These are phyloP conservation scores for Crocuta crocuta DNA, from an alignment of 2,113 vertebrate genomes.

Conservation along the genomic window DNA sequence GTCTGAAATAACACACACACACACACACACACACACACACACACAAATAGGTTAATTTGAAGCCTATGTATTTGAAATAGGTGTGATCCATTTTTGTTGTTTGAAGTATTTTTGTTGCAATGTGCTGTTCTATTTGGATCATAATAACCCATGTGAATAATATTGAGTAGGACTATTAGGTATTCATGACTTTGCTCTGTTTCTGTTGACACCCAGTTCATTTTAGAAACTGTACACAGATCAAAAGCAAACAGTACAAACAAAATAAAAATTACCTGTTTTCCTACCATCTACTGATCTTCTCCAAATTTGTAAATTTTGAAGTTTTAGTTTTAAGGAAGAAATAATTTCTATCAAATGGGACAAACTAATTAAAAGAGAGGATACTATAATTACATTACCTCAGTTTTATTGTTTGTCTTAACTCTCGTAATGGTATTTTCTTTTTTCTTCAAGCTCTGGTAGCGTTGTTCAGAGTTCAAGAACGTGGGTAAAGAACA, in stretches of 20 bases:
- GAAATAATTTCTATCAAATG: constrained; percentile 64
- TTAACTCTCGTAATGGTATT: not conserved
- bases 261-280: not conserved
- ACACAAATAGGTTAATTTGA: constrained; percentile 71
- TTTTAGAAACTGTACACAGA: not conserved
- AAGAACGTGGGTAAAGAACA: not conserved
- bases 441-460: not conserved
- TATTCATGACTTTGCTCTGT: constrained; percentile 67
- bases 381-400: not conserved
- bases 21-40: not conserved
- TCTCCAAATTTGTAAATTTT: constrained; percentile 65
- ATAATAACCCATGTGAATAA: constrained; percentile 73
- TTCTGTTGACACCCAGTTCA: constrained; percentile 59
- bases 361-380: constrained; percentile 68
- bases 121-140: constrained; percentile 70
- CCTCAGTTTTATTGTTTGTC: not conserved
- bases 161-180: constrained; percentile 48
- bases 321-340: constrained; percentile 63
- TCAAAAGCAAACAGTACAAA: not conserved
- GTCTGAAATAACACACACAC: constrained; percentile 12
- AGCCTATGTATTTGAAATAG: constrained; percentile 70
- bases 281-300: not conserved
- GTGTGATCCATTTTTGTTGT: constrained; percentile 20
- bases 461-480: not conserved
- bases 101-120: constrained; percentile 79